Percentiles rank a stretch among this genome's conserved stretches.
Evolutionary conservation across 53 echinoderm and acorn worm species (phyloP).

Genomic region (Actinopyga echinites): DNA sequence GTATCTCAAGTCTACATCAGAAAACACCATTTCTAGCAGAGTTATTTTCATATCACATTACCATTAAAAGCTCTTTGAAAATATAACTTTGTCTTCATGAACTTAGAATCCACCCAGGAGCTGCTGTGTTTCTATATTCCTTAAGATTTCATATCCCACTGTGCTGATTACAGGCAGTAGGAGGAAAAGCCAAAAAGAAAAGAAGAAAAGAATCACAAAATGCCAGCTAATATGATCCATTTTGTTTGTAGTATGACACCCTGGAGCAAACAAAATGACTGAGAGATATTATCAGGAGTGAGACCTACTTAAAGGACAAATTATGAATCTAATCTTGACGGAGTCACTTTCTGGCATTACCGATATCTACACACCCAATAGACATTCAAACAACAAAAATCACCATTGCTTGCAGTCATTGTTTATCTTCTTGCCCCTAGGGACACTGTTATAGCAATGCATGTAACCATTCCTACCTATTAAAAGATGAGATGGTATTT

Average conservation of each 20-base stretch:
- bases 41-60: constrained; percentile 6
- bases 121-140: not conserved
- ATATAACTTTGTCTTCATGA: not conserved
- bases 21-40: not conserved
- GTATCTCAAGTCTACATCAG: no score
- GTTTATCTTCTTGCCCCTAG: constrained; percentile 10
- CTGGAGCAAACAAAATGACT: no score
- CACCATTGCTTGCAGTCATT: not conserved
- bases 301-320: no score
- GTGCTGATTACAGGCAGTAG: constrained; percentile 14
- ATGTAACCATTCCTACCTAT: constrained; percentile 1
- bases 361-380: not conserved
- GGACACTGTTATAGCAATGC: not conserved
- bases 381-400: not conserved
- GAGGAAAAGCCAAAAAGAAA: no score
- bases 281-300: no score
- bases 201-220: no score
- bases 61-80: constrained; percentile 11
- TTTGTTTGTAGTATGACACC: no score
- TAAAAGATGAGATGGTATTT: constrained; percentile 22
- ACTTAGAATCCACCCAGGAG: constrained; percentile 16
- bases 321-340: no score
- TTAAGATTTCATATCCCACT: constrained; percentile 2
- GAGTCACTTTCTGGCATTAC: no score
- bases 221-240: no score